A percentile compares a stretch with the other conserved stretches of the same genome.
Conservation (phyloP, 2,797 vertebrate genomes). For the Bryconaethiops microstoma region DNA sequence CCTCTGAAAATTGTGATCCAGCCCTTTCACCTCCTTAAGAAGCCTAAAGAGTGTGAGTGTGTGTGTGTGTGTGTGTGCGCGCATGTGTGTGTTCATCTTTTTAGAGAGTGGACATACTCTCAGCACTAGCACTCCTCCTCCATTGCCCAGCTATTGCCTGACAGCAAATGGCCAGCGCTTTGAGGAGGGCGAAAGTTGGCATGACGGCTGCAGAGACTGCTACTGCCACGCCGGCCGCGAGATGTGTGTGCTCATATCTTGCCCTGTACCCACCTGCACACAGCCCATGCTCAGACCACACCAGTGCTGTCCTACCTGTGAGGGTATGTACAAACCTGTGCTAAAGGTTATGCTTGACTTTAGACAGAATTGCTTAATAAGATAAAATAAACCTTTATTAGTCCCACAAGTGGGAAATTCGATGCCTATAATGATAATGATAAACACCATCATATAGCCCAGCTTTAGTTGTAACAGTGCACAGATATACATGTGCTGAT, state of each 20-base stretch:
- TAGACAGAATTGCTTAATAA: too few species aligned
- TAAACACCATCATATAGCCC: too few species aligned
- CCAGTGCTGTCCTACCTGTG: slow-evolving; percentile 83
- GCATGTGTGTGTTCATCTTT: slow-evolving; percentile 14
- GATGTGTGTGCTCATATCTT: slow-evolving; percentile 85
- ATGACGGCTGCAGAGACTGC: slow-evolving; percentile 83
- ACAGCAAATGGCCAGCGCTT: slow-evolving; percentile 74
- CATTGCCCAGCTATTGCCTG: slow-evolving; percentile 69
- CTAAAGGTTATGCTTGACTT: neutral
- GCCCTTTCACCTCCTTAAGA: neutral
- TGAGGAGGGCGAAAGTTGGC: slow-evolving; percentile 79
- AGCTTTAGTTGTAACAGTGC: too few species aligned
- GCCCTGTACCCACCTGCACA: slow-evolving; percentile 76
- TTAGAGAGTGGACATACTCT: slow-evolving; percentile 65
- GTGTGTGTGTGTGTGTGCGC: neutral
- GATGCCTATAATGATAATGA: too few species aligned
- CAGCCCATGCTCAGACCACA: slow-evolving; percentile 75
- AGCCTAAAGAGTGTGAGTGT: neutral
- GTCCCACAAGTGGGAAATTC: too few species aligned
- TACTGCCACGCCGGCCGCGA: slow-evolving; percentile 80
- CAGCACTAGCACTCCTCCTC: slow-evolving; percentile 60
- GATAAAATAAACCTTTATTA: too few species aligned
- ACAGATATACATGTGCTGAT: too few species aligned
- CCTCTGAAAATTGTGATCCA: neutral
- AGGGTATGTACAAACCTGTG: slow-evolving; percentile 68